Base-by-base conservation (phyloP, 2,113 vertebrate species). In the Ramphastos sulfuratus region DNA sequence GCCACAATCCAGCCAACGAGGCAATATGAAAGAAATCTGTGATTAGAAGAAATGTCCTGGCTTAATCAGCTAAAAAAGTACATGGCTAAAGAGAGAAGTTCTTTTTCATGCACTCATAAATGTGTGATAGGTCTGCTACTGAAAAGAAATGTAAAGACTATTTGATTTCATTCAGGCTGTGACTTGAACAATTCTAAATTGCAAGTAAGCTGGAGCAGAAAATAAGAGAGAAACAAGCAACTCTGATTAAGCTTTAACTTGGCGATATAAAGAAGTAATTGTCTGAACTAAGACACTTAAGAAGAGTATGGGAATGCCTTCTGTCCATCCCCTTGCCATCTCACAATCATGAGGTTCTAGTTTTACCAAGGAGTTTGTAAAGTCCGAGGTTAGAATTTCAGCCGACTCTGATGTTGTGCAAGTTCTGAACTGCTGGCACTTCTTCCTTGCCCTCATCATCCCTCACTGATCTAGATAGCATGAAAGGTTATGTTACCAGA, bases 11-110 rank as follows among this genome's bases (percentile, higher is more conserved):
- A 78, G 56, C 76, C 85, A 95, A 84, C 13, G 52, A 84, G 28
- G 44, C 63, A 85, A 79, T 65, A 71, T 28, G 58, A 90, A 90
- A 85, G 66, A 90, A 95, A 93, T 87, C 35, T 92, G 65, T 82
- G 72, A 73, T 87, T 84, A 91, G 23, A 72, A 73, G 63, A 82
- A 90, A 73, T 42, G 8, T 65, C 71, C 39, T 82, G 86, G 46
- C 55, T 94, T 89, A 90, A 81, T 66, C 63, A 84, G 39, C 24
- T 85, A 59, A 85, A 92, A 73, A 85, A 19, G 16, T 89, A 2
- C 46, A 46, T 63, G 23, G 24, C 2, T 90, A 79, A 82, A 69
- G 71, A 44, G 21, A 82, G n/a, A 92, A 82, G 46, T 37, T 66
- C 15, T 65, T 88, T 44, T 69, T 81, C 27, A 50, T 66, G 19